Conservation (phyloP, 2,113 vertebrate species). For the Struthidea cinerea region DNA sequence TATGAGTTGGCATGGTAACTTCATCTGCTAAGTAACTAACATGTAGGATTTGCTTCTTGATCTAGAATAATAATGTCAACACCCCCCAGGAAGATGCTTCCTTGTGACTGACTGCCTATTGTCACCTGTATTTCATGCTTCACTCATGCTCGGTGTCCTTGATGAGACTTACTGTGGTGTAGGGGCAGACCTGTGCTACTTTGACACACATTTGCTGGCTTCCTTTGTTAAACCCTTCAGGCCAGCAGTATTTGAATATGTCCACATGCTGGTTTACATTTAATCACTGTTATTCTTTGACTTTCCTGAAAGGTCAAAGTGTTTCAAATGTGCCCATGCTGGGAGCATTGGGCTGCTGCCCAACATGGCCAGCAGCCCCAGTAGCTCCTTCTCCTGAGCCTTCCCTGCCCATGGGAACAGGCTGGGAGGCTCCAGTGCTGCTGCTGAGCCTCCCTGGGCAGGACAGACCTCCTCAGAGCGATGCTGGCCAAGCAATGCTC, state of each 20-base stretch:
- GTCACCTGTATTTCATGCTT: not conserved
- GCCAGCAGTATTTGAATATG: not conserved
- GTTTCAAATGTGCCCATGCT: not conserved
- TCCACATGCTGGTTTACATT: not conserved
- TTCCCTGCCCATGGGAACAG: not conserved
- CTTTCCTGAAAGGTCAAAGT: not conserved
- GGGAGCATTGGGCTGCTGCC: not conserved
- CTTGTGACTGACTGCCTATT: not conserved
- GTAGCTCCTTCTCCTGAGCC: not conserved
- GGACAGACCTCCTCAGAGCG: not conserved
- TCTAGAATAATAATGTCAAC: slow-evolving; percentile 61
- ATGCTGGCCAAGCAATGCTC: not conserved
- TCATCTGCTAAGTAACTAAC: slow-evolving; percentile 62
- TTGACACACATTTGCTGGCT: not conserved
- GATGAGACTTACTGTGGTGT: not conserved
- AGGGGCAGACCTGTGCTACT: not conserved
- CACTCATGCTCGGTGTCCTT: not conserved
- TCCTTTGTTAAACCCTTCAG: fast-evolving
- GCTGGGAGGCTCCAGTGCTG: not conserved
- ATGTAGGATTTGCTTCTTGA: slow-evolving; percentile 51
- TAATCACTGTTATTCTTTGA: not conserved
- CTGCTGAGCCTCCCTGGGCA: not conserved
- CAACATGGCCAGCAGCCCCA: not conserved
- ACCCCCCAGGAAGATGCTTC: slow-evolving; percentile 39
- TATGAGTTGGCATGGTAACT: slow-evolving; percentile 71